These are phyloP conservation scores for Polyommatus icarus DNA, from an alignment of 2,888 invertebrate genomes.

Conservation along the genomic window DNA sequence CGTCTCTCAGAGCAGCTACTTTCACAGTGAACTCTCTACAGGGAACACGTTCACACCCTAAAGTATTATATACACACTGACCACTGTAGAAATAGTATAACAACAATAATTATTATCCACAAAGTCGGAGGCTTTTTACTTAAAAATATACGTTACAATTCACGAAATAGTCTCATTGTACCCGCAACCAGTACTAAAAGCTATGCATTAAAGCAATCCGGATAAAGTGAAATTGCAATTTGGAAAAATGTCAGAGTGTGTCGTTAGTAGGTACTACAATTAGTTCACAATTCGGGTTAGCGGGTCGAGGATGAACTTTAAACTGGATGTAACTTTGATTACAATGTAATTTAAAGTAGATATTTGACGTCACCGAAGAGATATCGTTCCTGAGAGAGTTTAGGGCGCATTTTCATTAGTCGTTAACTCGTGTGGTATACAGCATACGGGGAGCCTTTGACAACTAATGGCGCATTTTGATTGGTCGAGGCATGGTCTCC, in stretches of 20 bases:
- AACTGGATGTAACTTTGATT: not conserved
- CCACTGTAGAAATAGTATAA: no score
- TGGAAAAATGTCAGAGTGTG: constrained; percentile 27
- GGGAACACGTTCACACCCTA: no score
- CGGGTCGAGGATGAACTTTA: not conserved
- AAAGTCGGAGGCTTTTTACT: not conserved
- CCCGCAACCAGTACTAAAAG: constrained; percentile 6
- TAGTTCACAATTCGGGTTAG: constrained; percentile 7
- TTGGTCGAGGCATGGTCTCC: no score
- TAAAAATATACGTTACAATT: not conserved
- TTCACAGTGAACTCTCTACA: no score
- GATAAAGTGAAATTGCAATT: constrained; percentile 39
- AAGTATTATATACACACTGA: no score
- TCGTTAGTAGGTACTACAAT: constrained; percentile 30
- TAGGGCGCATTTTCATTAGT: no score
- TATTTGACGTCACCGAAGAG: not conserved
- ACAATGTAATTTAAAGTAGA: not conserved
- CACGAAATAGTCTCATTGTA: not conserved
- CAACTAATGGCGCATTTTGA: no score
- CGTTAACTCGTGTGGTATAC: no score
- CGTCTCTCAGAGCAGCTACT: no score
- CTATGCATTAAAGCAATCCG: not conserved
- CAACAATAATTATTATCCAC: not conserved
- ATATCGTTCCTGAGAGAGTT: not conserved
- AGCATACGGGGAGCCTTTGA: no score